These are phyloP conservation scores for Megaustenia siamemsis DNA, from an alignment of 2,888 invertebrate genomes.

Conservation along the genomic window DNA sequence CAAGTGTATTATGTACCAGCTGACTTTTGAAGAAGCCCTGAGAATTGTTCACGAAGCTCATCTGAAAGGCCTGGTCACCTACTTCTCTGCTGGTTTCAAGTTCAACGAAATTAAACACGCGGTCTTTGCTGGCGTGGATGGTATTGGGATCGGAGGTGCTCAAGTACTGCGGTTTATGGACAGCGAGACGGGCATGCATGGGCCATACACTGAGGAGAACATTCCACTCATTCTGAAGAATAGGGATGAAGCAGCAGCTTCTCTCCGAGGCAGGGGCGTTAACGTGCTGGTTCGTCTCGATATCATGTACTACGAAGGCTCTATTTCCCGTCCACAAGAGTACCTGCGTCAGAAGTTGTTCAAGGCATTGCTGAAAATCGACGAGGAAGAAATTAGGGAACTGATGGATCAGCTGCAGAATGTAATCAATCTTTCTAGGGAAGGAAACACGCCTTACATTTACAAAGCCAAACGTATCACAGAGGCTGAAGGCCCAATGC, in stretches of 20 bases:
- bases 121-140: constrained; percentile 66
- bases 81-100: constrained; percentile 68
- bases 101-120: constrained; percentile 66
- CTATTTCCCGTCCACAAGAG: constrained; percentile 60
- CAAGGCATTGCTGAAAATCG: constrained; percentile 57
- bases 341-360: constrained; percentile 58
- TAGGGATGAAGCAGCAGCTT: constrained; percentile 62
- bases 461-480: constrained; percentile 59
- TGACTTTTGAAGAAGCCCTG: constrained; percentile 63
- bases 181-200: constrained; percentile 65
- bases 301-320: constrained; percentile 67
- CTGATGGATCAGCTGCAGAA: constrained; percentile 44
- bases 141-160: constrained; percentile 66
- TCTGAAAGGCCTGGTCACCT: constrained; percentile 63
- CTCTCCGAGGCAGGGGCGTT: constrained; percentile 62
- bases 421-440: constrained; percentile 42
- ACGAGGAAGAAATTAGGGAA: constrained; percentile 54
- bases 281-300: constrained; percentile 63
- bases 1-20: constrained; percentile 69
- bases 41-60: constrained; percentile 66
- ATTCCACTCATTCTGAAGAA: constrained; percentile 62
- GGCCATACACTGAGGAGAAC: constrained; percentile 68
- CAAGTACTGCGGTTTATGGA: constrained; percentile 67
- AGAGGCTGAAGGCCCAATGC: constrained; percentile 56
- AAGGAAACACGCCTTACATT: constrained; percentile 49